These are phyloP conservation scores for Drosophila nr. fundita DNA, from an alignment of 2,888 invertebrate genomes.

Conservation along the genomic window DNA sequence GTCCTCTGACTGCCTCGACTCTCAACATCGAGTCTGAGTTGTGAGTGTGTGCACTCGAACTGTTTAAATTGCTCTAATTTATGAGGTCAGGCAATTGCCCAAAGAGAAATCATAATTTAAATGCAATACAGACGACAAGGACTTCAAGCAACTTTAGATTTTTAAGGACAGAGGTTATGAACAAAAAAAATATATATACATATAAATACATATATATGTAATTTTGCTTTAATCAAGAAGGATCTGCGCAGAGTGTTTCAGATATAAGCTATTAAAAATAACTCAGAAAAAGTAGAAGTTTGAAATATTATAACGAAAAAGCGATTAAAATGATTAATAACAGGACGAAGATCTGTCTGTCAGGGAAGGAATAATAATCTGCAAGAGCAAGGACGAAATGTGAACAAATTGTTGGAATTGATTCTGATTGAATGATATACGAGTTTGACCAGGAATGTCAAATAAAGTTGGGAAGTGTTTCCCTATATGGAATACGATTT, in stretches of 20 bases:
- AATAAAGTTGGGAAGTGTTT: too few relatives aligned
- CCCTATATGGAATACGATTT: background rate
- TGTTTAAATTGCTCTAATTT: constrained; percentile 46
- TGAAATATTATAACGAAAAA: background rate
- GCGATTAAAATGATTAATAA: background rate
- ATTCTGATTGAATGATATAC: background rate
- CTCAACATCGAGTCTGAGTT: background rate
- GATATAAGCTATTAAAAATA: background rate
- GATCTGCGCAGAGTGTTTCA: background rate
- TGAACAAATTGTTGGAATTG: background rate
- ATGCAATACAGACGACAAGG: background rate
- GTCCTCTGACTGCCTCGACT: constrained; percentile 28
- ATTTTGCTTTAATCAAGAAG: background rate
- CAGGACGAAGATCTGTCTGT: background rate
- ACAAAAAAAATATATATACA: too few relatives aligned
- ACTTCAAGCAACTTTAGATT: constrained; percentile 11
- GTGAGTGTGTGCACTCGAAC: constrained; percentile 26
- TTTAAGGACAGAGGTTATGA: background rate
- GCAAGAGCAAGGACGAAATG: background rate
- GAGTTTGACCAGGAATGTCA: background rate
- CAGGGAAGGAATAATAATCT: background rate
- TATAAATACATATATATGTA: background rate
- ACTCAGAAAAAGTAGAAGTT: background rate
- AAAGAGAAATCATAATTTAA: constrained; percentile 18
- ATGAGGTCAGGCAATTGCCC: constrained; percentile 61